phyloP scores from a whole-genome alignment of 2,888 invertebrate genomes.

The Drosophila kambysellisi region DNA sequence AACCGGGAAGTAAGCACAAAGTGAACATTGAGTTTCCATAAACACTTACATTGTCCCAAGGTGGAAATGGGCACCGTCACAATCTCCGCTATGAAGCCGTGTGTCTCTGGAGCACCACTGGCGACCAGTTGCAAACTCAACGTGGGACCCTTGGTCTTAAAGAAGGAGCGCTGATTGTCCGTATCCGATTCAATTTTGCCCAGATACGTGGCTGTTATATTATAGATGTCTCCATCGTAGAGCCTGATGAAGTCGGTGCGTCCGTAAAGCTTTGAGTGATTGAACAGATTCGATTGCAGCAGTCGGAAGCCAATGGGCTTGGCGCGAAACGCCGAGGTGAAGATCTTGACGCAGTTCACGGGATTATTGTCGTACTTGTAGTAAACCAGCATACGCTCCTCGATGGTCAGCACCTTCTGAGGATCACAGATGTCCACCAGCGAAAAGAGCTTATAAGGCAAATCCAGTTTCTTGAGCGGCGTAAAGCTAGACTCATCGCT shows the following conservation, averaged over 20 bases:
- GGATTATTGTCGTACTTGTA: constrained; percentile 99
- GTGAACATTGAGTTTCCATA: background rate
- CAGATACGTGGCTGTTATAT: constrained; percentile 90
- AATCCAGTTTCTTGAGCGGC: constrained; percentile 91
- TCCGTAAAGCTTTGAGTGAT: constrained; percentile 92
- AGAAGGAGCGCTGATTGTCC: constrained; percentile 90
- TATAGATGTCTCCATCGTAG: constrained; percentile 97
- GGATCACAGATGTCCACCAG: constrained; percentile 98
- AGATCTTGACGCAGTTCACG: constrained; percentile 98
- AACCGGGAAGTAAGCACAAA: background rate
- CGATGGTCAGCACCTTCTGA: constrained; percentile 94
- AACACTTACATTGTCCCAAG: constrained; percentile 93
- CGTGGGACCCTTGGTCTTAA: constrained; percentile 91
- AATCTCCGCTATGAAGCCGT: constrained; percentile 99
- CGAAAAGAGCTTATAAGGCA: constrained; percentile 97
- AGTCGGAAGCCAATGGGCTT: constrained; percentile 96
- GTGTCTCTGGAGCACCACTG: constrained; percentile 96
- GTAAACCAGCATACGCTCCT: constrained; percentile 95
- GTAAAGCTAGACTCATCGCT: constrained; percentile 95
- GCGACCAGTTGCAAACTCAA: constrained; percentile 96
- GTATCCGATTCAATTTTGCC: constrained; percentile 91
- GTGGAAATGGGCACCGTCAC: constrained; percentile 97
- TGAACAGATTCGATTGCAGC: constrained; percentile 96
- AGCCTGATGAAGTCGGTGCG: constrained; percentile 93
- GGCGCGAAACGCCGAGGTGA: constrained; percentile 93